Evolutionary conservation across 2,797 vertebrate species (phyloP), one percentile per base, ranked within the genome.

Genomic region (Pteropus rufus): DNA sequence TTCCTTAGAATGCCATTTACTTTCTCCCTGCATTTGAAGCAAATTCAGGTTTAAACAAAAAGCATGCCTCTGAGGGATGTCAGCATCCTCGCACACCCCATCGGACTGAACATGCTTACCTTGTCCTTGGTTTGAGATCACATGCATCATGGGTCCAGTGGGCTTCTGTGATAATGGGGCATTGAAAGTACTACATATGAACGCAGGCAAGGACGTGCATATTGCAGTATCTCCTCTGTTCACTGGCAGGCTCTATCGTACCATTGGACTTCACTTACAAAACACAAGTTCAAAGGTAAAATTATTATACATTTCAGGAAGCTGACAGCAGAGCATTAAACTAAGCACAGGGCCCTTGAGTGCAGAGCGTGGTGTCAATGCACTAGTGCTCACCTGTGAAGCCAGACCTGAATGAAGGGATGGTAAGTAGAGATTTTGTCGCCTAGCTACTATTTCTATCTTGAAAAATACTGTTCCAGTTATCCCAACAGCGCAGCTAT

Each of bases 71-170:
- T 26, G 56, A 56, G 54, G 29, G 5, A 60, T 21, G 56, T 8
- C 76, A 62, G 80, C 3, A 39, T 2, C 21, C 24, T 34, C 41
- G 81, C 10, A 34, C 29, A 23, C 14, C 39, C 23, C 14, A 69
- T 39, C 8, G 41, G 73, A 62, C 29, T 49, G 10, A 58, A 62
- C 4, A 67, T 0, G 4, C 41, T 36, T 26, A 49, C 31, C 73
- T 79, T 41, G 8, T 6, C 9, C 62, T 73, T 91, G 14, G 39
- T 79, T 84, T 81, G 89, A 67, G 56, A 83, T 64, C 58, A 65
- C 69, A 36, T 0, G 8, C 3, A 1, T 56, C 7, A 2, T 24
- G 60, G 31, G 29, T 11, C 60, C 11, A 15, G 9, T 7, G 19
- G 67, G 44, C 36, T 62, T 79, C 64, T 64, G 64, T 39, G 52